Evolutionary conservation across 2,797 vertebrate genomes (phyloP).

Genomic region (Rallus crepitans): DNA sequence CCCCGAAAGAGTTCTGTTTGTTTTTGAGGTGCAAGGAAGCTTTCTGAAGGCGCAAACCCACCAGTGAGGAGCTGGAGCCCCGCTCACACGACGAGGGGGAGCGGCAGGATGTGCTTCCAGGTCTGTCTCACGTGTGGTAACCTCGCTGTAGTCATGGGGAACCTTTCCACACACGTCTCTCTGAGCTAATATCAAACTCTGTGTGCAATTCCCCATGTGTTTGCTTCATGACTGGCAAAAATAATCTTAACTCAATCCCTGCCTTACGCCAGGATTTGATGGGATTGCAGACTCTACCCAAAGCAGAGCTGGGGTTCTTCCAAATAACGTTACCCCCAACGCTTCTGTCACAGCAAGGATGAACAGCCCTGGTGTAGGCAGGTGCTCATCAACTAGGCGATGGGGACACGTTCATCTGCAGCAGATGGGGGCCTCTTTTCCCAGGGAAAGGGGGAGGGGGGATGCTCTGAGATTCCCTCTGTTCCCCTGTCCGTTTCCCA

Average conservation of each 20-base stretch:
- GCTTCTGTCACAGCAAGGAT: neutral
- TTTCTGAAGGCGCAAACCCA: neutral
- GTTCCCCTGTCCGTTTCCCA: neutral
- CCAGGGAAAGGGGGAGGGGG: neutral
- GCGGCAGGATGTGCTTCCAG: neutral
- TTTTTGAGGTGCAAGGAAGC: neutral
- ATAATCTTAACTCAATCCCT: neutral
- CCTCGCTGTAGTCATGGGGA: rapidly evolving
- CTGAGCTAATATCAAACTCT: neutral
- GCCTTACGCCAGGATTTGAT: neutral
- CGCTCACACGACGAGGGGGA: neutral
- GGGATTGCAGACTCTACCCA: neutral
- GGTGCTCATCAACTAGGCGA: neutral
- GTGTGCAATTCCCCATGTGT: rapidly evolving
- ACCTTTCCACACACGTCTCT: rapidly evolving
- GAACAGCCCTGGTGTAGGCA: neutral
- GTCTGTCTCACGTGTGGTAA: neutral
- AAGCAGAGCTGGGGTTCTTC: neutral
- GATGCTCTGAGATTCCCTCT: neutral
- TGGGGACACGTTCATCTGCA: neutral
- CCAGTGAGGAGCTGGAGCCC: neutral
- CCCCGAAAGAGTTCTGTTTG: conserved; percentile 48
- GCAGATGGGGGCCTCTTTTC: neutral
- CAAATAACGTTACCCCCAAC: rapidly evolving
- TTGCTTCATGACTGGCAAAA: neutral